A percentile compares a stretch with the other conserved stretches of the same genome.
These are phyloP conservation scores for Epinotia brunnichana DNA, from an alignment of 2,888 invertebrate species.

Conservation along the genomic window DNA sequence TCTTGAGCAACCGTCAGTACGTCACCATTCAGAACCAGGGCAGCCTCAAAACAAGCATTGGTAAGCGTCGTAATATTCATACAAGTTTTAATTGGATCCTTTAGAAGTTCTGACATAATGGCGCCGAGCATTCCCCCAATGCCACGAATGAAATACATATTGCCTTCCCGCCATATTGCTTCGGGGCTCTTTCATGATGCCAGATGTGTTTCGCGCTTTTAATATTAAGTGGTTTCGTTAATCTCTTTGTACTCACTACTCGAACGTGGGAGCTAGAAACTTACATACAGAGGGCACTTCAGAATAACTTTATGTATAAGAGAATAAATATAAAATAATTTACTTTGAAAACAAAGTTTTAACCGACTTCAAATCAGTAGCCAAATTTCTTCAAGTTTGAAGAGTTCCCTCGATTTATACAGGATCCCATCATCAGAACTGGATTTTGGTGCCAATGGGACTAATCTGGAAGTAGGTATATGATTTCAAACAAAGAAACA, in stretches of 20 bases:
- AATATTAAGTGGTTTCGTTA: background rate
- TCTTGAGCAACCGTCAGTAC: constrained; percentile 5
- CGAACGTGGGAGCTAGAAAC: too few relatives aligned
- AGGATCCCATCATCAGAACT: too few relatives aligned
- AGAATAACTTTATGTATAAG: too few relatives aligned
- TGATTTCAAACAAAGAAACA: too few relatives aligned
- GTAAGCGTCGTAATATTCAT: constrained; percentile 45
- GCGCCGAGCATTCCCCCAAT: constrained; percentile 32
- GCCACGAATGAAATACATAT: constrained; percentile 38
- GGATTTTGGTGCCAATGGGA: too few relatives aligned
- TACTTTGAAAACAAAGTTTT: too few relatives aligned
- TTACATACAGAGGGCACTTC: too few relatives aligned
- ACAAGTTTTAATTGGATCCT: constrained; percentile 56
- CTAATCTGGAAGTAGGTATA: too few relatives aligned
- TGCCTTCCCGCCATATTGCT: constrained; percentile 28
- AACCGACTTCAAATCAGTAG: too few relatives aligned
- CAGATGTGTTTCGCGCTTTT: background rate
- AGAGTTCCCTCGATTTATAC: too few relatives aligned
- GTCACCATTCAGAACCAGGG: background rate
- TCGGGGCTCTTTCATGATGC: constrained; percentile 18
- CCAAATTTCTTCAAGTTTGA: too few relatives aligned
- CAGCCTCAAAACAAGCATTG: constrained; percentile 24
- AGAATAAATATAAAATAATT: too few relatives aligned
- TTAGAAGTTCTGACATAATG: constrained; percentile 46
- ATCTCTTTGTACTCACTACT: background rate